A percentile compares a stretch with the other conserved stretches of the same genome.
These are phyloP conservation scores for Pterophyllum scalare DNA, from an alignment of 2,113 vertebrate species.

Conservation along the genomic window DNA sequence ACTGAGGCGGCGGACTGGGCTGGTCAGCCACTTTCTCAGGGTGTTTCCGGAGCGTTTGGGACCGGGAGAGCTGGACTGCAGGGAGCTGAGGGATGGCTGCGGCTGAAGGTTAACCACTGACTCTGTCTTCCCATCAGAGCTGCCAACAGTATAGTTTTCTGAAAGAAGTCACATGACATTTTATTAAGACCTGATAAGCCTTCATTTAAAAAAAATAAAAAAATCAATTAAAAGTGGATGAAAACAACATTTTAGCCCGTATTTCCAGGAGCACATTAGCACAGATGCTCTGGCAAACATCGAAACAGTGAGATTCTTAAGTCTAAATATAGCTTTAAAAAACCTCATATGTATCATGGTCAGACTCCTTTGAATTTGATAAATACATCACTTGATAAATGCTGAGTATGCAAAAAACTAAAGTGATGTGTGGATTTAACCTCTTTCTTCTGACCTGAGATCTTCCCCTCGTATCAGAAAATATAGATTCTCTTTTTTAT, in stretches of 20 bases:
- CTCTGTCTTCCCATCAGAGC: conserved; percentile 91
- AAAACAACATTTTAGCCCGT: no score
- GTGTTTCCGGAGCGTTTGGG: conserved; percentile 97
- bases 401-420: neutral
- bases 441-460: neutral
- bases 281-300: no score
- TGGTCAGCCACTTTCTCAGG: conserved; percentile 96
- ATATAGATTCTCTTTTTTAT: neutral
- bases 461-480: neutral
- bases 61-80: conserved; percentile 91
- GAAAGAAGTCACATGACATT: conserved; percentile 26
- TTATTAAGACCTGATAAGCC: neutral
- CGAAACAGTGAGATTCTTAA: no score
- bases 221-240: no score
- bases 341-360: no score
- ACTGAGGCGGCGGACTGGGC: conserved; percentile 93
- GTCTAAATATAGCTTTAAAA: no score
- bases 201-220: no score
- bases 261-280: no score
- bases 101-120: conserved; percentile 94
- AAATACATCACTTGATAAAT: no score
- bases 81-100: conserved; percentile 91
- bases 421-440: neutral
- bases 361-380: neutral
- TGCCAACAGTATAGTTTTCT: conserved; percentile 87